Conservation (phyloP, 2,113 vertebrate genomes). For the Haemorhous mexicanus region DNA sequence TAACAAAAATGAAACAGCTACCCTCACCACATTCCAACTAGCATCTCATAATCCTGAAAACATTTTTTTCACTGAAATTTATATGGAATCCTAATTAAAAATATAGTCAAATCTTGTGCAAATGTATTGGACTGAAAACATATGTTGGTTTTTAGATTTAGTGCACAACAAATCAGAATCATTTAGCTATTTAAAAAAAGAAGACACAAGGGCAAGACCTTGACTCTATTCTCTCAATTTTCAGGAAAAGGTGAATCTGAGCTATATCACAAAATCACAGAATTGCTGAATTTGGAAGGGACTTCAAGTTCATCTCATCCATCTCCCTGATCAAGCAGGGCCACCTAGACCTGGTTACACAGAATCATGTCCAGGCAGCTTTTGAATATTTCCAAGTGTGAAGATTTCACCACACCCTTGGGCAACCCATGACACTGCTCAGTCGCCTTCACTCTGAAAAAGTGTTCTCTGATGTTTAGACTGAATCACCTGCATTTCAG, state of each 20-base stretch:
- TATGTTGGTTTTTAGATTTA: not conserved
- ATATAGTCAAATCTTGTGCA: not conserved
- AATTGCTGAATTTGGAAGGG: not conserved
- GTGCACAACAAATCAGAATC: not conserved
- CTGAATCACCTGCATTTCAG: not conserved
- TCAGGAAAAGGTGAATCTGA: not conserved
- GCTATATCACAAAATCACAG: not conserved
- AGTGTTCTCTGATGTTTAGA: not conserved
- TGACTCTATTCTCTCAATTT: not conserved
- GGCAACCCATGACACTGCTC: rapidly evolving
- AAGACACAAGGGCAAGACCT: not conserved
- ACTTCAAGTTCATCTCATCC: not conserved
- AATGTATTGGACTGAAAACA: not conserved
- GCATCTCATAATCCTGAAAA: not conserved
- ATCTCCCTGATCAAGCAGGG: not conserved
- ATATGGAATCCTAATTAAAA: not conserved
- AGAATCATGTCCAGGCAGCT: not conserved
- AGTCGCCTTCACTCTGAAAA: not conserved
- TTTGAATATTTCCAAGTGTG: not conserved
- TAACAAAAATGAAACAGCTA: conserved; percentile 13
- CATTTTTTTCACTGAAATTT: not conserved
- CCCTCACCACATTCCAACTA: not conserved
- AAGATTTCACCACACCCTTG: not conserved
- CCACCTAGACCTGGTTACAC: not conserved
- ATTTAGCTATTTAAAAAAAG: not conserved